Evolutionary conservation across 2,888 invertebrate species (phyloP).

Genomic region (Euzophera pinguis): DNA sequence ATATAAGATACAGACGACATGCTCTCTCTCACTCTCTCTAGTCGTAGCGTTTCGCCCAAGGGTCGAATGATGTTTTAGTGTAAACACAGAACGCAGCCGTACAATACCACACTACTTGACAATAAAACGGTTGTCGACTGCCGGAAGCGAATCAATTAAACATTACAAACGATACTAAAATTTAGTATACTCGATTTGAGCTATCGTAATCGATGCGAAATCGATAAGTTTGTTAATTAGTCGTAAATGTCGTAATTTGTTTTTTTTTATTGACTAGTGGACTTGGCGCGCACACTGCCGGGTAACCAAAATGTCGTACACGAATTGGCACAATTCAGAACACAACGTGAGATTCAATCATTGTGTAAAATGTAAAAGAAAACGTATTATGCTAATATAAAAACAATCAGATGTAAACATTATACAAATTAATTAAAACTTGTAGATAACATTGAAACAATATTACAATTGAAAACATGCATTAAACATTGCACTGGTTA

Average conservation of each 20-base stretch:
- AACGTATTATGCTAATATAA: constrained; percentile 4
- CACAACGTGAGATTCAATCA: not conserved
- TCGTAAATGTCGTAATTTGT: not conserved
- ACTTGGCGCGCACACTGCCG: constrained; percentile 36
- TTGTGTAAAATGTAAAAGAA: too few relatives aligned
- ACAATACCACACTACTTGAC: too few relatives aligned
- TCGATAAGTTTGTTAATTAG: not conserved
- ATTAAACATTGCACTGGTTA: too few relatives aligned
- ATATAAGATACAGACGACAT: too few relatives aligned
- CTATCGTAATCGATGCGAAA: constrained; percentile 16
- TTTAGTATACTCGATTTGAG: constrained; percentile 19
- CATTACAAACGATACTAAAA: not conserved
- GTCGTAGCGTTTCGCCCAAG: not conserved
- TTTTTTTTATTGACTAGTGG: constrained; percentile 39
- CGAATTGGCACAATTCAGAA: constrained; percentile 38
- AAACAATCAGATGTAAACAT: constrained; percentile 1
- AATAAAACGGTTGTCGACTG: too few relatives aligned
- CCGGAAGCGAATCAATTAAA: too few relatives aligned
- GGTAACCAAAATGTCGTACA: constrained; percentile 32
- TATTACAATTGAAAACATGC: not conserved
- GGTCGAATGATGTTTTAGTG: too few relatives aligned
- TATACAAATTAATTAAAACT: not conserved
- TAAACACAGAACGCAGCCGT: too few relatives aligned
- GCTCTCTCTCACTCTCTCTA: too few relatives aligned
- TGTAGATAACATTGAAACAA: not conserved